These are phyloP conservation scores for Urocitellus parryii DNA, from an alignment of 2,113 vertebrate species.

Conservation along the genomic window DNA sequence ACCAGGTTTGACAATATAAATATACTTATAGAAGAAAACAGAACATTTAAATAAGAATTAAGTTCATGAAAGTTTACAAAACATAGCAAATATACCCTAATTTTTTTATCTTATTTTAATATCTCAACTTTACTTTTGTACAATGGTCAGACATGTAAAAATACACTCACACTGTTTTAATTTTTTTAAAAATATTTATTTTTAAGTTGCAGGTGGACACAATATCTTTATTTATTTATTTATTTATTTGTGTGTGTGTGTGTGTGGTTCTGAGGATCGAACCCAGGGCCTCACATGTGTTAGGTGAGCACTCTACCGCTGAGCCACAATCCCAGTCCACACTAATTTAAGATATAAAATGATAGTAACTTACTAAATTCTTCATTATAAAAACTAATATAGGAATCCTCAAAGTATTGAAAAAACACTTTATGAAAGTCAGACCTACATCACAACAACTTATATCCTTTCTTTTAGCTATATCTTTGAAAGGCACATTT, in stretches of 20 bases:
- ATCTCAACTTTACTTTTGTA: slow-evolving; percentile 66
- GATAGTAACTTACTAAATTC: slow-evolving; percentile 60
- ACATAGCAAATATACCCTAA: background rate
- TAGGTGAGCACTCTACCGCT: no score
- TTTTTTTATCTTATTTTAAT: slow-evolving; percentile 48
- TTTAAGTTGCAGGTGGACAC: no score
- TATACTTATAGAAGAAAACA: background rate
- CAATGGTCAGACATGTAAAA: slow-evolving; percentile 66
- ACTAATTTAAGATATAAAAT: slow-evolving; percentile 55
- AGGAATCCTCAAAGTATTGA: slow-evolving; percentile 79
- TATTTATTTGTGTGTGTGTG: no score
- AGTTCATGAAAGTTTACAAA: background rate
- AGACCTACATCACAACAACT: slow-evolving; percentile 10
- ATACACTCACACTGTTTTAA: slow-evolving; percentile 24
- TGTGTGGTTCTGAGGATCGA: no score
- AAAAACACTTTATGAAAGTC: slow-evolving; percentile 76
- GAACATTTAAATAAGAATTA: slow-evolving; percentile 35
- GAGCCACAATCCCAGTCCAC: no score
- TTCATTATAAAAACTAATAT: slow-evolving; percentile 66
- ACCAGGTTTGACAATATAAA: slow-evolving; percentile 51
- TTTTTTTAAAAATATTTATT: no score
- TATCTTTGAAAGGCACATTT: slow-evolving; percentile 67
- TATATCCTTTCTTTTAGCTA: slow-evolving; percentile 16
- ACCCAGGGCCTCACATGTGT: no score
- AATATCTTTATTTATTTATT: no score